Evolutionary conservation across 1,140 invertebrate genomes (phyloP), one percentile per base, ranked within the genome.

Genomic region (Pseudomyrmex dendroicus): DNA sequence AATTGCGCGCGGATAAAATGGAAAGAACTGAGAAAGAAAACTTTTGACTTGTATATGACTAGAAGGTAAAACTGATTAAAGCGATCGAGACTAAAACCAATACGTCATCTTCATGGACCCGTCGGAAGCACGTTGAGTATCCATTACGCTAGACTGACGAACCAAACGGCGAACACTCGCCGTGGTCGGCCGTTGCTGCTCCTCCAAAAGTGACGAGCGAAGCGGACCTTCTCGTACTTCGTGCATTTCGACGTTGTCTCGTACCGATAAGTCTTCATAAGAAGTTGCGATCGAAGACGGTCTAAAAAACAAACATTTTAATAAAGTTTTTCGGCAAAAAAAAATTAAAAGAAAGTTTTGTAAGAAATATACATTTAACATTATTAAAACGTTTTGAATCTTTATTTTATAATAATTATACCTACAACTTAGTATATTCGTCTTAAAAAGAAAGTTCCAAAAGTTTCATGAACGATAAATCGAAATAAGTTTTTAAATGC

Each of bases 101-200:
- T 97, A 97, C 0, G 97, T 97, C 94, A 98, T 96, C 91, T 96
- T 97, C 91, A 98, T 97, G 59, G 96, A 96, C 17, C 97, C 97
- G 89, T 97, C 96, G 0, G 95, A 95, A 84, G 97, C 95, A 72
- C 96, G 95, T 87, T 97, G 97, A 2, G 97, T 97, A 83, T 97
- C 97, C 95, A 97, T 96, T 2, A 96, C 94, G 93, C 97, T 97
- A 59, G 96, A 94, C 93, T 98, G 97, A 5, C 96, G 95, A 9
- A 96, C 96, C 44, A 98, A 92, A 84, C 95, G 95, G 64, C 95
- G 95, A 94, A 97, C 89, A 44, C 85, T 93, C 2, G 88, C 87
- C 52, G 57, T 15, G 80, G 25, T 86, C 0, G 84, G 80, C 35
- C 89, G 87, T 62, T 89, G 88, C 73, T 91, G 90, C 10, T 92